Evolutionary conservation across 1,140 invertebrate genomes (phyloP), one percentile per base, ranked within the genome.

Genomic region (Lycorma delicatula): DNA sequence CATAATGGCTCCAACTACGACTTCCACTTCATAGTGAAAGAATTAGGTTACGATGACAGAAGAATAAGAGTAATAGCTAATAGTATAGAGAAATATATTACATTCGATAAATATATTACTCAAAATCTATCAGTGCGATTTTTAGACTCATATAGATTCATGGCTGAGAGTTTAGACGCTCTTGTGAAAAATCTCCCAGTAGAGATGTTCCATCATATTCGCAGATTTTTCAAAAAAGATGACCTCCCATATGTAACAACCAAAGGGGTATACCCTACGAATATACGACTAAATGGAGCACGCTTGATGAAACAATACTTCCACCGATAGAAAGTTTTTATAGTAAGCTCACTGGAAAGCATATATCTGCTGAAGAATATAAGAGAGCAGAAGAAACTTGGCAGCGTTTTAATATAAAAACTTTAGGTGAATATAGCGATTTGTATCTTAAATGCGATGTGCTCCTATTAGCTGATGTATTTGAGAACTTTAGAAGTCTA

Each of bases 401-500:
- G 74, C 49, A 68, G 20, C 60, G 28, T 41, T 78, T 78, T 63
- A 41, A 64, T 31, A 63, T 66, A 27, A 38, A 65, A 60, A 65
- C 54, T 20, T 51, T 67, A 54, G 66, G 66, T 25, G 59, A 67
- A 44, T 69, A 69, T 56, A 67, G 54, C 25, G 63, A 71, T 61
- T 60, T 70, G 18, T 70, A 75, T 60, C 51, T 73, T 18, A 71
- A 70, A 61, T 66, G 66, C 13, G 72, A 76, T 66, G 70, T 75
- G 11, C 54, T 75, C n/a, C 44, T 75, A 11, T 61, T 76, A 25
- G 53, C 64, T 5, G 72, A 75, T 63, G 58, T 74, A 26, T 75
- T 75, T 63, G 66, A 74, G 70, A 74, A 72, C 54, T 75, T 75
- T 64, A 44, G 72, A 54, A 29, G 49, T 9, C 54, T 64, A 5